Evolutionary conservation across 53 echinoderm and acorn worm species (phyloP).

Genomic region (Henricia sp.): DNA sequence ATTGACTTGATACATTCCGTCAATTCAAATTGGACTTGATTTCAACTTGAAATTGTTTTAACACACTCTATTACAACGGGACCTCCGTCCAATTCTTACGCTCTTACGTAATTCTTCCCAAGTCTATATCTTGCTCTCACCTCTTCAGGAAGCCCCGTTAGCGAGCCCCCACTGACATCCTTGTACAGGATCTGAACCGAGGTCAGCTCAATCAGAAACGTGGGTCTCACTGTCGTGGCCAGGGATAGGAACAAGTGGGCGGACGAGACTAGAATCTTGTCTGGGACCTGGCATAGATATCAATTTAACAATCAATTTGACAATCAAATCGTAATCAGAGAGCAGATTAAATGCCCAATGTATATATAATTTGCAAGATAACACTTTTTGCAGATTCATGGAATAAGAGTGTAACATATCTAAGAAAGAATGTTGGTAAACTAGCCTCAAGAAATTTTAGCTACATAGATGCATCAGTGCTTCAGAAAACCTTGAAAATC

Average conservation of each 20-base stretch:
- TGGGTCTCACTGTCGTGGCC: constrained; percentile 88
- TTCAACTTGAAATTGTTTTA: too few species aligned
- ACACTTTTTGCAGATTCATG: background rate
- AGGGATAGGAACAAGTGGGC: constrained; percentile 96
- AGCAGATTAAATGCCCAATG: background rate
- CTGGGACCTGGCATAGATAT: constrained; percentile 61
- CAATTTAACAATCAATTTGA: background rate
- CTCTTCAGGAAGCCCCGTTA: constrained; percentile 78
- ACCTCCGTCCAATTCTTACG: too few species aligned
- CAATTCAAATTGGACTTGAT: too few species aligned
- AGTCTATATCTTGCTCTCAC: constrained; percentile 39
- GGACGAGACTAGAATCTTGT: constrained; percentile 87
- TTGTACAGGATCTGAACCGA: constrained; percentile 92
- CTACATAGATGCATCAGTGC: too few species aligned
- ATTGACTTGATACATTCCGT: too few species aligned
- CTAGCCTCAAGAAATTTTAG: too few species aligned
- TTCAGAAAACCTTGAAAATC: too few species aligned
- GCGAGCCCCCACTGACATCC: constrained; percentile 93
- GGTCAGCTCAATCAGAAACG: constrained; percentile 86
- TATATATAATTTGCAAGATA: background rate
- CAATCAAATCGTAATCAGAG: background rate
- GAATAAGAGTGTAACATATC: too few species aligned
- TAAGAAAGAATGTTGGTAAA: too few species aligned
- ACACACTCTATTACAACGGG: too few species aligned
- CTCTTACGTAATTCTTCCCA: too few species aligned